Evolutionary conservation across 2,888 invertebrate genomes (phyloP).

Genomic region (Linnaemya vulpina): DNA sequence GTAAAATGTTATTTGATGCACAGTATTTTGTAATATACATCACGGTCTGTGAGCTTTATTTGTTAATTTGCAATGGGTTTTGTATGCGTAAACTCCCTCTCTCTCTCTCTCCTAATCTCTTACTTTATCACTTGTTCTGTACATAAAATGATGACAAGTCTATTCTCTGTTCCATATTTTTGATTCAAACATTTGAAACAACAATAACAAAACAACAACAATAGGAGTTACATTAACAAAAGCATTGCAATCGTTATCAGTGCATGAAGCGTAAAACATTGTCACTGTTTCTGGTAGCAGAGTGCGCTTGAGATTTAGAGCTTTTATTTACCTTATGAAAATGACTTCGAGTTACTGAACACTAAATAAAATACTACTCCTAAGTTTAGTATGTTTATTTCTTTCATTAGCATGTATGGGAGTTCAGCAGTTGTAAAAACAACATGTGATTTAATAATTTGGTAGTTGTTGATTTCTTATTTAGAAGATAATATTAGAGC

Average conservation of each 20-base stretch:
- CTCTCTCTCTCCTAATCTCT: constrained; percentile 15
- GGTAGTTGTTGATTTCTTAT: too few species aligned
- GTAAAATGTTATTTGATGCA: constrained; percentile 35
- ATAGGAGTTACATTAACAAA: constrained; percentile 31
- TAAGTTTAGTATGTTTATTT: not conserved
- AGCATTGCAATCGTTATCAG: constrained; percentile 70
- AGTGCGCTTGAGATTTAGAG: not conserved
- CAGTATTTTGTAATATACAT: constrained; percentile 30
- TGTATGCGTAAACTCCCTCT: not conserved
- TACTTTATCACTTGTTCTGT: not conserved
- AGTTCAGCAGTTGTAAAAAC: too few species aligned
- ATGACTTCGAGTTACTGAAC: not conserved
- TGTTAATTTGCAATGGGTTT: constrained; percentile 43
- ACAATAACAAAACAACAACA: constrained; percentile 16
- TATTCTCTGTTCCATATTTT: constrained; percentile 16
- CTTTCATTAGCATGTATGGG: not conserved
- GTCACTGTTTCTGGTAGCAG: constrained; percentile 43
- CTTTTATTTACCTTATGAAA: constrained; percentile 9
- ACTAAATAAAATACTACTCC: not conserved
- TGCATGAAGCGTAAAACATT: constrained; percentile 70
- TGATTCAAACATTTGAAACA: constrained; percentile 30
- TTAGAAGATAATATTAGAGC: too few species aligned
- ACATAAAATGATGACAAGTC: constrained; percentile 11
- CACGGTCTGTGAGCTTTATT: constrained; percentile 55
- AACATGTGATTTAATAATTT: too few species aligned